Evolutionary conservation across 2,888 invertebrate genomes (phyloP).

Genomic region (Ophioninae sp.): DNA sequence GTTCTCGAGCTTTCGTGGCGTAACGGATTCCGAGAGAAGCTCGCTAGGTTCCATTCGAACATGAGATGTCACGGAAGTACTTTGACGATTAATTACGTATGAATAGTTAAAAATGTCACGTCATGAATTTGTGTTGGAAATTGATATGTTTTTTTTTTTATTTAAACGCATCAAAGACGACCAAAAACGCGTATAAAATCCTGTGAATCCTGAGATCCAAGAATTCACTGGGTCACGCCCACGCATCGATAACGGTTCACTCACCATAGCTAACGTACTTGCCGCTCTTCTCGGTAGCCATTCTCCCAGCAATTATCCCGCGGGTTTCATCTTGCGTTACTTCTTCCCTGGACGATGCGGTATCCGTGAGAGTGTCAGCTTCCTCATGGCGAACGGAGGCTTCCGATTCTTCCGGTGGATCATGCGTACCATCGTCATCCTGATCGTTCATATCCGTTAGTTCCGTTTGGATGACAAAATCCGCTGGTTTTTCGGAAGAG

Average conservation of each 20-base stretch:
- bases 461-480: constrained; percentile 57
- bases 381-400: constrained; percentile 5
- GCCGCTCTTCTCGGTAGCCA: constrained; percentile 65
- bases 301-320: constrained; percentile 60
- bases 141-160: no score
- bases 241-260: constrained; percentile 73
- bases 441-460: constrained; percentile 61
- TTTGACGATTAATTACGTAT: no score
- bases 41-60: neutral
- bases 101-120: no score
- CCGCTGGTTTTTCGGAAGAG: neutral
- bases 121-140: neutral
- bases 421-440: neutral
- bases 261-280: constrained; percentile 79
- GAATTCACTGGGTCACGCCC: constrained; percentile 72
- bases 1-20: constrained; percentile 11
- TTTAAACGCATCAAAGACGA: neutral
- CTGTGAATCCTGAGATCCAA: neutral
- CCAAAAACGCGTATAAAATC: neutral
- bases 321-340: constrained; percentile 34
- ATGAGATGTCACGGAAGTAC: no score
- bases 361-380: constrained; percentile 2
- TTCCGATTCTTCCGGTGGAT: neutral
- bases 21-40: neutral
- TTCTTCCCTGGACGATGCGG: constrained; percentile 31